Percentiles rank a stretch among this genome's conserved stretches.
These are phyloP conservation scores for Premnoplex brunnescens DNA, from an alignment of 2,797 vertebrate genomes.

Conservation along the genomic window DNA sequence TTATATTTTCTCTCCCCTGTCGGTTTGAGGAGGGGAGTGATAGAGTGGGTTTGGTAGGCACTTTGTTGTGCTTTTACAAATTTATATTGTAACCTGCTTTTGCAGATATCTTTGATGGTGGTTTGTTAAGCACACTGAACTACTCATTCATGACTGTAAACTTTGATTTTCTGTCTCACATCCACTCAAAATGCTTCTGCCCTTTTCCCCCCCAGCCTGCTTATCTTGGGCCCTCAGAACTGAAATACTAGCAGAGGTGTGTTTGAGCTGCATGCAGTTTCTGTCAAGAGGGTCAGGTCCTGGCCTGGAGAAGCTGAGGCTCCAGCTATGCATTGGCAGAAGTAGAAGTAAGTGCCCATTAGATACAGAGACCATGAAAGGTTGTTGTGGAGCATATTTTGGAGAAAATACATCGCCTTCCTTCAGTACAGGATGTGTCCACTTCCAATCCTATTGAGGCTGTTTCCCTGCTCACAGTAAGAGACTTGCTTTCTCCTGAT, in stretches of 20 bases:
- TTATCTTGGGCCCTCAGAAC: background rate
- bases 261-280: background rate
- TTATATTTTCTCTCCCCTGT: background rate
- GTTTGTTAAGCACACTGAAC: background rate
- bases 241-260: background rate
- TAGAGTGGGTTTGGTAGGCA: background rate
- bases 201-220: background rate
- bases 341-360: background rate
- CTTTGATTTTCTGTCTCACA: background rate
- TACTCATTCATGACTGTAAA: background rate
- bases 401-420: background rate
- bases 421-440: rapidly evolving
- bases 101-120: background rate
- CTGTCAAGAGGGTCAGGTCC: background rate
- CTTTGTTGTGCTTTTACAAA: background rate
- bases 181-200: background rate
- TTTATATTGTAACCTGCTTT: background rate
- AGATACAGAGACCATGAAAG: background rate
- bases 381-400: background rate
- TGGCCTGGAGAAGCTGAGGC: background rate
- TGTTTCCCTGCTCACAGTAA: background rate
- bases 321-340: background rate
- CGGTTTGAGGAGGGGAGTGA: background rate
- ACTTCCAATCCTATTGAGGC: background rate
- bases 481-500: background rate